Conservation (phyloP, 2,888 invertebrate species). For the Conops quadrifasciatus region DNA sequence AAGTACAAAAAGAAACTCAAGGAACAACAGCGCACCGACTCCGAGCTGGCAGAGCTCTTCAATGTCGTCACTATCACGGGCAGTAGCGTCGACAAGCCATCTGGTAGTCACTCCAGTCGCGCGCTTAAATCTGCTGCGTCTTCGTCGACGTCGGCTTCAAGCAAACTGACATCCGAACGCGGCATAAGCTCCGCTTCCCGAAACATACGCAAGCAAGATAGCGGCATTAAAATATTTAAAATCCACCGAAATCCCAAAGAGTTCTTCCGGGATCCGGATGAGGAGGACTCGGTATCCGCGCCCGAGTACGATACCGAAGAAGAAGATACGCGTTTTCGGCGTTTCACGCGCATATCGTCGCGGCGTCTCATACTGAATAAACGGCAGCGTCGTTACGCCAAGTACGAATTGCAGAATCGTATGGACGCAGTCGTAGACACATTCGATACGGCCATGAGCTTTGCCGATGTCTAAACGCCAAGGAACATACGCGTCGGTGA, state of each 20-base stretch:
- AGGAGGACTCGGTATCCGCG: conserved; percentile 58
- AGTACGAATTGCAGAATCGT: conserved; percentile 58
- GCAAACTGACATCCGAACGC: conserved; percentile 49
- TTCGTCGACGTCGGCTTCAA: conserved; percentile 37
- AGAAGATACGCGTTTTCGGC: conserved; percentile 51
- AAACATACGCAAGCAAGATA: conserved; percentile 55
- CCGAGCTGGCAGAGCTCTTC: conserved; percentile 58
- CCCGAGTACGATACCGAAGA: conserved; percentile 60
- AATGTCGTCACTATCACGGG: conserved; percentile 58
- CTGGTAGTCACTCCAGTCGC: conserved; percentile 40
- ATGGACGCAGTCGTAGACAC: conserved; percentile 60
- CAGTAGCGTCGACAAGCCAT: conserved; percentile 43
- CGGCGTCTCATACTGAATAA: conserved; percentile 45
- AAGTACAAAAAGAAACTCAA: conserved; percentile 51
- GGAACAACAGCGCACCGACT: conserved; percentile 58
- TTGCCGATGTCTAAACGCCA: conserved; percentile 45
- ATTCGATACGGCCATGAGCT: conserved; percentile 60
- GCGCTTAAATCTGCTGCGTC: conserved; percentile 40
- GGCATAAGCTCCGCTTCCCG: conserved; percentile 56
- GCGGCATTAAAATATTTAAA: conserved; percentile 56
- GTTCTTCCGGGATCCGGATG: conserved; percentile 55
- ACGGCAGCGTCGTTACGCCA: conserved; percentile 52
- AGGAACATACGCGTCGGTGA: background rate
- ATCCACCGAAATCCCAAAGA: conserved; percentile 59
- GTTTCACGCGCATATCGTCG: conserved; percentile 51